Evolutionary conservation across 2,797 vertebrate species (phyloP).

Genomic region (Peromyscus attwateri): DNA sequence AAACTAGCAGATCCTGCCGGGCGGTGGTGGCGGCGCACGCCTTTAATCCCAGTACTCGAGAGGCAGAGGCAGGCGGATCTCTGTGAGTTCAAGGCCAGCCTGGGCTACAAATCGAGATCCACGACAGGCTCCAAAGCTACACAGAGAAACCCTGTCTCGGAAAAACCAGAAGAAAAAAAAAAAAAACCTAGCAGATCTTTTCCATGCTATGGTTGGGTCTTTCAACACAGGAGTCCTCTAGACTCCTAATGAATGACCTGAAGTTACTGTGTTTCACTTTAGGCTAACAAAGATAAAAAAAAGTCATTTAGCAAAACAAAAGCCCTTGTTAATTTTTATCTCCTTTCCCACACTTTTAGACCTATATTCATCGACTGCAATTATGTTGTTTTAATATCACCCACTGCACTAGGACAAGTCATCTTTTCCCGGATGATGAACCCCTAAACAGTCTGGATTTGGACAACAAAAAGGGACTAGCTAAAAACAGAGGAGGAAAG

Average conservation of each 20-base stretch:
- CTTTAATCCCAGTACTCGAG: too few species aligned
- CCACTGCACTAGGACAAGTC: neutral
- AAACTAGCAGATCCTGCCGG: neutral
- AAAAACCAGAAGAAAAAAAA: too few species aligned
- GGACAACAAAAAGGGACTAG: neutral
- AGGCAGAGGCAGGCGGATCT: too few species aligned
- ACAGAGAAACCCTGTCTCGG: too few species aligned
- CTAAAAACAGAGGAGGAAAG: neutral
- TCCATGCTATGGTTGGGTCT: neutral
- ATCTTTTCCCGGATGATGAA: neutral
- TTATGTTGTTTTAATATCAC: neutral
- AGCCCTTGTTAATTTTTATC: conserved; percentile 28
- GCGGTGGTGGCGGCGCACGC: too few species aligned
- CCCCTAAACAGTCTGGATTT: neutral
- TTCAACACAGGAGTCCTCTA: neutral
- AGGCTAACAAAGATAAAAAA: conserved; percentile 34
- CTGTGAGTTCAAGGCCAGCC: too few species aligned
- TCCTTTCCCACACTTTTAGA: neutral
- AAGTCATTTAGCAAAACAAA: conserved; percentile 13
- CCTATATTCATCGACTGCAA: neutral
- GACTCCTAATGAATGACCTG: conserved; percentile 5
- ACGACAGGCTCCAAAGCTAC: too few species aligned
- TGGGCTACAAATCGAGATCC: too few species aligned
- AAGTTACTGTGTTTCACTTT: conserved; percentile 36
- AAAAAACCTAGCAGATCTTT: conserved; percentile 6